These are phyloP conservation scores for Dermatophagoides farinae DNA, from an alignment of 1,140 invertebrate genomes.

Conservation along the genomic window DNA sequence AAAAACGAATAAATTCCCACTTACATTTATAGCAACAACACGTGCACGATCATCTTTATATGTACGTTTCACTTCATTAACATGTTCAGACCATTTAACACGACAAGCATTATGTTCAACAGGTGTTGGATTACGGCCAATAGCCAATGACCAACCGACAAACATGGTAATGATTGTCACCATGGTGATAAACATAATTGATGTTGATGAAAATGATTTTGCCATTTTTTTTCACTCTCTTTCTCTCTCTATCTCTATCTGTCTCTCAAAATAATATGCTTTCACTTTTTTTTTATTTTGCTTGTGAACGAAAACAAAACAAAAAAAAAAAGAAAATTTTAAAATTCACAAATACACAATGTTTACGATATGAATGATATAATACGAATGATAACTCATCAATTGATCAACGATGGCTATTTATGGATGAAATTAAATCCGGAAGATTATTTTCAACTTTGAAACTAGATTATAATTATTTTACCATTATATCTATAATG, in stretches of 20 bases:
- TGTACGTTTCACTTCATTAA: constrained; percentile 2
- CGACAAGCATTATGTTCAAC: constrained; percentile 11
- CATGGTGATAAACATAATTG: too few species aligned
- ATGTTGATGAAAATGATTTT: neutral
- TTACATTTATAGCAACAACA: neutral
- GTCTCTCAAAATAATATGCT: neutral
- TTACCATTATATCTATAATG: too few species aligned
- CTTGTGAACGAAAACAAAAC: neutral
- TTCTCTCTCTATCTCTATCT: neutral
- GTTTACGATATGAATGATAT: too few species aligned
- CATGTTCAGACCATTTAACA: constrained; percentile 1
- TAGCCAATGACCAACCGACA: neutral
- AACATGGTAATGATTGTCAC: neutral
- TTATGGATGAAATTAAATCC: too few species aligned
- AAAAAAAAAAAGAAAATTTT: neutral
- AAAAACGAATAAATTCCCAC: neutral
- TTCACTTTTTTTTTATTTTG: neutral
- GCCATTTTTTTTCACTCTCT: neutral
- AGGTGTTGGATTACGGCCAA: constrained; percentile 1
- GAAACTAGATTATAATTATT: too few species aligned
- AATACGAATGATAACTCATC: too few species aligned
- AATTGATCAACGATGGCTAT: too few species aligned
- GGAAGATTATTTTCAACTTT: too few species aligned
- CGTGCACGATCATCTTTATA: constrained; percentile 1
- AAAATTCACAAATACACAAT: neutral